These are phyloP conservation scores for Acromyrmex charruanus DNA, from an alignment of 1,140 invertebrate genomes.

Conservation along the genomic window DNA sequence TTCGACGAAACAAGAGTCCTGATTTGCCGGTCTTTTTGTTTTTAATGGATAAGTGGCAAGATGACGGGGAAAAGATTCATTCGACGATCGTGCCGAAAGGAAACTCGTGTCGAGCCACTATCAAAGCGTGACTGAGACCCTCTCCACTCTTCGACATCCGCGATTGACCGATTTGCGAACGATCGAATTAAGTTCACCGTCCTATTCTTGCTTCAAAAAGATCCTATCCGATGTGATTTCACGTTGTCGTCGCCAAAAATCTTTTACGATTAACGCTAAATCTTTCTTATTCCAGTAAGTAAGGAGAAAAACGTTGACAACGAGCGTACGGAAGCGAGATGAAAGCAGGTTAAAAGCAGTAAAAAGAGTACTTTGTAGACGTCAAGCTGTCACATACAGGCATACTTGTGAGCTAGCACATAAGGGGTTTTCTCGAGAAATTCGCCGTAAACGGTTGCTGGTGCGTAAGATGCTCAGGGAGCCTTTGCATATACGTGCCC, in stretches of 20 bases:
- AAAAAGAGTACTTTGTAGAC: slow-evolving; percentile 68
- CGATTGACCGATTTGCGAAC: slow-evolving; percentile 59
- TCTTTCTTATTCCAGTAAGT: slow-evolving; percentile 55
- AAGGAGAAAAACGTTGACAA: slow-evolving; percentile 8
- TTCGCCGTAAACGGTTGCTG: slow-evolving; percentile 67
- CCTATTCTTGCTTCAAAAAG: background rate
- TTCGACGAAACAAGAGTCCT: slow-evolving; percentile 72
- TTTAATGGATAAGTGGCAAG: slow-evolving; percentile 28
- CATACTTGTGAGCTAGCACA: slow-evolving; percentile 33
- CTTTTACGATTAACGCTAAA: slow-evolving; percentile 74
- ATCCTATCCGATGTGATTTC: background rate
- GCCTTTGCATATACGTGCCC: slow-evolving; percentile 36
- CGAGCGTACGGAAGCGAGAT: background rate
- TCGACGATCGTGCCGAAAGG: slow-evolving; percentile 65
- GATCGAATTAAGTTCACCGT: slow-evolving; percentile 32
- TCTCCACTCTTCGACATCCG: slow-evolving; percentile 15
- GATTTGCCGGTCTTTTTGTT: slow-evolving; percentile 72
- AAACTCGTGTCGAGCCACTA: slow-evolving; percentile 75
- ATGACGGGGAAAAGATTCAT: slow-evolving; percentile 11
- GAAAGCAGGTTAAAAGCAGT: slow-evolving; percentile 49
- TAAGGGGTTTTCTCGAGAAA: slow-evolving; percentile 62
- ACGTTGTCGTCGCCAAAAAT: slow-evolving; percentile 54
- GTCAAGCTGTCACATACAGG: slow-evolving; percentile 72
- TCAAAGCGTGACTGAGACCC: slow-evolving; percentile 78
- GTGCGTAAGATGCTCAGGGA: slow-evolving; percentile 20